Percentiles rank a stretch among this genome's conserved stretches.
Conservation (phyloP, 2,888 invertebrate species). For the Amblyteles armatorius region DNA sequence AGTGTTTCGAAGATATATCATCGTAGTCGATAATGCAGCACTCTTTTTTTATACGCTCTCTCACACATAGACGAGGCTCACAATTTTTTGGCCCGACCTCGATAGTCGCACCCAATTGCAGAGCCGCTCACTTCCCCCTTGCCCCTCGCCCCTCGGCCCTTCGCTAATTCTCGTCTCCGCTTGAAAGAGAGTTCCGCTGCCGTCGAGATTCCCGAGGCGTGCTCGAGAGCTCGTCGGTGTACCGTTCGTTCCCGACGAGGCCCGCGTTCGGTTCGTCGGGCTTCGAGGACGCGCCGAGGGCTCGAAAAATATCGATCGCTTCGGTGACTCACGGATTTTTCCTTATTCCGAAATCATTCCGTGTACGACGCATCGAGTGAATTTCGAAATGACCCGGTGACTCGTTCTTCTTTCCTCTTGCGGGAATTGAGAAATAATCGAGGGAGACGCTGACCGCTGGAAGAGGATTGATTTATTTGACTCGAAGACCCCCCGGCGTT, state of each 20-base stretch:
- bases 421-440: not conserved
- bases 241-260: conserved; percentile 27
- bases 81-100: conserved; percentile 23
- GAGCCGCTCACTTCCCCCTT: not conserved
- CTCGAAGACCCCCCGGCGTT: conserved; percentile 48
- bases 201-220: conserved; percentile 28
- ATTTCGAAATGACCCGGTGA: not conserved
- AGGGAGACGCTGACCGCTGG: not conserved
- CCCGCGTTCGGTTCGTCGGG: not conserved
- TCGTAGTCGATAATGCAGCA: not conserved
- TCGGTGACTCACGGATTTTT: not conserved
- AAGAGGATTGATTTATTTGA: conserved; percentile 63
- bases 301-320: conserved; percentile 5
- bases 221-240: conserved; percentile 34
- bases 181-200: not conserved
- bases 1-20: not conserved
- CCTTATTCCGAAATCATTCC: not conserved
- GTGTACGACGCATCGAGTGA: not conserved
- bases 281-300: conserved; percentile 9
- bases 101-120: conserved; percentile 13
- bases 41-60: not conserved
- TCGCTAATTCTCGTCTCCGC: not conserved
- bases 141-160: not conserved
- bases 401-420: not conserved
- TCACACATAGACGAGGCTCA: not conserved